Conservation (phyloP, 1,140 invertebrate genomes). For the Hetaerina americana region DNA sequence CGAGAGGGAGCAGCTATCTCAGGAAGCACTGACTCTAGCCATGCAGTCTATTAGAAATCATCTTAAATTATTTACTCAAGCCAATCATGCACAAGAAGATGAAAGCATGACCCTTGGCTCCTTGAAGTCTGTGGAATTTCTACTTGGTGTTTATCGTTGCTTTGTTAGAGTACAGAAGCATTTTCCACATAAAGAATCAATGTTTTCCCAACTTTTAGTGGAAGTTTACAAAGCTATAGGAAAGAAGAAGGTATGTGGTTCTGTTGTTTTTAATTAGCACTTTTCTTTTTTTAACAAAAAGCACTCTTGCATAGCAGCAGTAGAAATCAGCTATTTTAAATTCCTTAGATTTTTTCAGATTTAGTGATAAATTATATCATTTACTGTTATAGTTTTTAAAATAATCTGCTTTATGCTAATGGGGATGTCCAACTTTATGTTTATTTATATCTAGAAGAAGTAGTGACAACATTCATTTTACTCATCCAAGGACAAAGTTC, state of each 20-base stretch:
- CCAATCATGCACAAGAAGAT: neutral
- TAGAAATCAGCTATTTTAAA: too few species aligned
- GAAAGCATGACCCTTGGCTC: neutral
- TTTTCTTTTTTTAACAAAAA: too few species aligned
- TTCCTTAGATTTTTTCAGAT: too few species aligned
- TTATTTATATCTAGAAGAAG: too few species aligned
- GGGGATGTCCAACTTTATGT: too few species aligned
- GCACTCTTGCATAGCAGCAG: too few species aligned
- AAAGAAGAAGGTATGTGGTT: neutral
- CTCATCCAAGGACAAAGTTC: too few species aligned
- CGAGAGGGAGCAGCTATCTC: constrained; percentile 60
- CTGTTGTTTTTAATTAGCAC: neutral
- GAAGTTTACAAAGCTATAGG: neutral
- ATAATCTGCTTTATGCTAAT: too few species aligned
- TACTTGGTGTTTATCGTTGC: neutral
- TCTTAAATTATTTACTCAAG: neutral
- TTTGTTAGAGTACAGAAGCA: neutral
- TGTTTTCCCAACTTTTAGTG: neutral
- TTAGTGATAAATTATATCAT: too few species aligned
- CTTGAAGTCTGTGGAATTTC: neutral
- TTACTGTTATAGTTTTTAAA: too few species aligned
- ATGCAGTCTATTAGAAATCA: constrained; percentile 33
- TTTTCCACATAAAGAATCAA: neutral
- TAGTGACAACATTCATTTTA: too few species aligned
- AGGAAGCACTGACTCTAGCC: constrained; percentile 57